Conservation (phyloP, 53 echinoderm and acorn worm species). For the Luidia sarsii region DNA sequence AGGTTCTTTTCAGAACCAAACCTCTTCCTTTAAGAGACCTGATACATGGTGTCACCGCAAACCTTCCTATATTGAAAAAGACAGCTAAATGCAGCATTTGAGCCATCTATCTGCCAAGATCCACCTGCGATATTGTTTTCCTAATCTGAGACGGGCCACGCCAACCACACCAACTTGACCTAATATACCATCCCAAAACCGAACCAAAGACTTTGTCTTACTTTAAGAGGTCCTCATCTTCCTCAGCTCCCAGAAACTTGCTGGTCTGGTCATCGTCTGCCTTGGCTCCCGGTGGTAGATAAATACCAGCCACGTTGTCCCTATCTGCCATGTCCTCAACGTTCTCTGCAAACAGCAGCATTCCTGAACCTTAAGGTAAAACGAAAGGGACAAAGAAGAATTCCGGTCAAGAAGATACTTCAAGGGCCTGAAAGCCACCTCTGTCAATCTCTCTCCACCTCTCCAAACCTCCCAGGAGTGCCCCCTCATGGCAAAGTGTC, state of each 20-base stretch:
- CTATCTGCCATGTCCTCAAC: slow-evolving; percentile 10
- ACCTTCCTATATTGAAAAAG: too few relatives aligned
- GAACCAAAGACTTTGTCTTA: too few relatives aligned
- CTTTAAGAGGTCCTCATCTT: slow-evolving; percentile 67
- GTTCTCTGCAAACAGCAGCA: slow-evolving; percentile 38
- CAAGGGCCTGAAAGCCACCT: neutral
- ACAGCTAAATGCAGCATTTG: too few relatives aligned
- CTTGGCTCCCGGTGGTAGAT: slow-evolving; percentile 46
- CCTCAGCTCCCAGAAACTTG: neutral
- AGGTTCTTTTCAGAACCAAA: too few relatives aligned
- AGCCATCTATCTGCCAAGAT: too few relatives aligned
- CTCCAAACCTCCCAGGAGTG: neutral
- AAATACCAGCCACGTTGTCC: slow-evolving; percentile 34
- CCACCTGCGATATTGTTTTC: too few relatives aligned
- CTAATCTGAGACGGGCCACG: too few relatives aligned
- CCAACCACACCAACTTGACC: too few relatives aligned
- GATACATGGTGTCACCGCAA: too few relatives aligned
- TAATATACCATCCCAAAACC: too few relatives aligned
- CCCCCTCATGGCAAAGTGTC: neutral
- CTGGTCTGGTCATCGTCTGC: slow-evolving; percentile 7
- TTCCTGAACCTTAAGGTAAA: slow-evolving; percentile 17
- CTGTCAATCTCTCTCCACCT: neutral
- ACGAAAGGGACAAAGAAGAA: neutral
- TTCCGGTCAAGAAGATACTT: too few relatives aligned
- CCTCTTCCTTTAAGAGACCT: too few relatives aligned